Percentiles rank a stretch among this genome's conserved stretches.
These are phyloP conservation scores for Callitettix versicolor DNA, from an alignment of 1,140 invertebrate genomes.

Conservation along the genomic window DNA sequence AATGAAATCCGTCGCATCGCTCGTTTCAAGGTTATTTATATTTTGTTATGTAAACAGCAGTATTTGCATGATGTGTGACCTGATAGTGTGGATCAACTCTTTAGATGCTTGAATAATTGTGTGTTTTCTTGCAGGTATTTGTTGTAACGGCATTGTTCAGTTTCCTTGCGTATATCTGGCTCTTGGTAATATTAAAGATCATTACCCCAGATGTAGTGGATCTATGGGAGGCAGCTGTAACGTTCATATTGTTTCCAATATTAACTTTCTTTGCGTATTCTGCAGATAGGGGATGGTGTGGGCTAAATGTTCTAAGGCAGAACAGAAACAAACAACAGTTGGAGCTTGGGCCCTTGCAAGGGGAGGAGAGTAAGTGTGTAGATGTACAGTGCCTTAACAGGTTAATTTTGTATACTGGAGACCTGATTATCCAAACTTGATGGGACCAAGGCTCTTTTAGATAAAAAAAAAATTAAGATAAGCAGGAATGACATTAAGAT, in stretches of 20 bases:
- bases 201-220: conserved; percentile 41
- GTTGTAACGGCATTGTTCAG: conserved; percentile 43
- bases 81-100: too few species aligned
- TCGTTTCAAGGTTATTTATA: conserved; percentile 38
- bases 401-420: too few species aligned
- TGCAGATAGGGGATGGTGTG: conserved; percentile 37
- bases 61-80: too few species aligned
- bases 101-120: not conserved
- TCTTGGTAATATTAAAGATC: conserved; percentile 43
- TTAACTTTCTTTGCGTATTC: conserved; percentile 42
- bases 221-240: conserved; percentile 50
- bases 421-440: too few species aligned
- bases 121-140: conserved; percentile 38
- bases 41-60: too few species aligned
- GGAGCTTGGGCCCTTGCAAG: conserved; percentile 34
- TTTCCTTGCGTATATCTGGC: conserved; percentile 55
- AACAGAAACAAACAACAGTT: conserved; percentile 33
- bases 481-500: too few species aligned
- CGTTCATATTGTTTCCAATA: conserved; percentile 47
- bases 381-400: too few species aligned
- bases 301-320: conserved; percentile 21
- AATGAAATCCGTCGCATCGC: conserved; percentile 40
- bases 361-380: conserved; percentile 19
- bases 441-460: too few species aligned
- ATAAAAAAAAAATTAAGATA: too few species aligned